These are phyloP conservation scores for Ondatra zibethicus DNA, from an alignment of 2,113 vertebrate species.

Conservation along the genomic window DNA sequence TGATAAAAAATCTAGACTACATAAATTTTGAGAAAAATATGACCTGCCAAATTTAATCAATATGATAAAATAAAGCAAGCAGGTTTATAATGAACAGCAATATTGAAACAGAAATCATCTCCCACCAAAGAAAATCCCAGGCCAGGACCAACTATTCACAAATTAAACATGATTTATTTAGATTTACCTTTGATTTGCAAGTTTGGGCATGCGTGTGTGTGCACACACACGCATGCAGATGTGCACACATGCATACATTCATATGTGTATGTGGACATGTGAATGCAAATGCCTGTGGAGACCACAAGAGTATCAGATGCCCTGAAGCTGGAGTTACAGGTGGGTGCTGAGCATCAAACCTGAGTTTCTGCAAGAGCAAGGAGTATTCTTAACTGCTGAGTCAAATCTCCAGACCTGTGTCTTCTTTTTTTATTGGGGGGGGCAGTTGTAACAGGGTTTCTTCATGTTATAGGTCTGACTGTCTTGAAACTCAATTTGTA, in stretches of 20 bases:
- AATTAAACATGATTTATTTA: not conserved
- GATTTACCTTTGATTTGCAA: not conserved
- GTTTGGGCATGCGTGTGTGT: not conserved
- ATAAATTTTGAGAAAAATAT: not conserved
- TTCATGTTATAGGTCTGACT: too few species aligned
- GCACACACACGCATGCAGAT: not conserved
- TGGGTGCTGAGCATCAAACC: not conserved
- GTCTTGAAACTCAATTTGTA: too few species aligned
- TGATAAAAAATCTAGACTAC: not conserved
- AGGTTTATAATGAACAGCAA: not conserved
- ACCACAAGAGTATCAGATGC: not conserved
- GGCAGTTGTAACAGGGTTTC: too few species aligned
- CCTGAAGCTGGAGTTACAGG: not conserved
- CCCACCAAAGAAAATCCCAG: not conserved
- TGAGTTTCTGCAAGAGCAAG: not conserved
- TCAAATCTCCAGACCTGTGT: not conserved
- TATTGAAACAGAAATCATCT: not conserved
- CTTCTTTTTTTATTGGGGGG: too few species aligned
- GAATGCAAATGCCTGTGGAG: not conserved
- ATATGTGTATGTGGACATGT: not conserved
- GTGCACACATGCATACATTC: not conserved
- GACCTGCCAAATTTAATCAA: not conserved
- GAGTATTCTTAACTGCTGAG: not conserved
- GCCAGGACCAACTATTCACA: not conserved
- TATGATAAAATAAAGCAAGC: not conserved